These are phyloP conservation scores for Pagetopsis macropterus DNA, from an alignment of 2,797 vertebrate genomes.

Conservation along the genomic window DNA sequence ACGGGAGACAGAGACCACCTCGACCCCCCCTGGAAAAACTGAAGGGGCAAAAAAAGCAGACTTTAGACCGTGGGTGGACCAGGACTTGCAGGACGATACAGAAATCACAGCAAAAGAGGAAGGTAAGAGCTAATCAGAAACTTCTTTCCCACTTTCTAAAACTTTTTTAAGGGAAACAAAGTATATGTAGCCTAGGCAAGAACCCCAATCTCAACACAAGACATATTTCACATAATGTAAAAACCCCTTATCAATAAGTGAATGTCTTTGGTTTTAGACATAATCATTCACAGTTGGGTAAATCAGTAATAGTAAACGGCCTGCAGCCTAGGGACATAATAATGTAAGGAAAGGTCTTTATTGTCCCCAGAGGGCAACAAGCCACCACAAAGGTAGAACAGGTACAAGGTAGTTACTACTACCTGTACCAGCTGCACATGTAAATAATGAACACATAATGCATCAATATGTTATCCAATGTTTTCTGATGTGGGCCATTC, in stretches of 20 bases:
- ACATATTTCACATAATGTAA: neutral
- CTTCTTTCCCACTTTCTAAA: no score
- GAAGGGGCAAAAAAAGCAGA: slow-evolving; percentile 20
- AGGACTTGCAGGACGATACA: slow-evolving; percentile 88
- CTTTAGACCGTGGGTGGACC: slow-evolving; percentile 86
- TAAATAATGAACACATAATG: neutral
- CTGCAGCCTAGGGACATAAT: neutral
- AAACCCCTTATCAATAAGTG: neutral
- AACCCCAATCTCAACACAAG: neutral
- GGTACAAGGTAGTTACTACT: no score
- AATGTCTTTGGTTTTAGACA: neutral
- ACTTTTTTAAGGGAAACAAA: neutral
- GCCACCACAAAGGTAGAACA: no score
- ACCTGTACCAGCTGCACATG: neutral
- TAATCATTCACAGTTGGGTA: neutral
- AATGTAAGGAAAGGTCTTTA: no score
- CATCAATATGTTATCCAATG: no score
- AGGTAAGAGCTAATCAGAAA: slow-evolving; percentile 75
- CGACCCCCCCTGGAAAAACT: neutral
- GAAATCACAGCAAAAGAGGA: slow-evolving; percentile 74
- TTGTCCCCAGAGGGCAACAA: no score
- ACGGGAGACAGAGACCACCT: slow-evolving; percentile 20
- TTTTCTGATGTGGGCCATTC: neutral
- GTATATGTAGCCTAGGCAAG: neutral
- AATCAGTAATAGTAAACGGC: neutral